Conservation (phyloP, 2,113 vertebrate genomes). For the Acanthisitta chloris region DNA sequence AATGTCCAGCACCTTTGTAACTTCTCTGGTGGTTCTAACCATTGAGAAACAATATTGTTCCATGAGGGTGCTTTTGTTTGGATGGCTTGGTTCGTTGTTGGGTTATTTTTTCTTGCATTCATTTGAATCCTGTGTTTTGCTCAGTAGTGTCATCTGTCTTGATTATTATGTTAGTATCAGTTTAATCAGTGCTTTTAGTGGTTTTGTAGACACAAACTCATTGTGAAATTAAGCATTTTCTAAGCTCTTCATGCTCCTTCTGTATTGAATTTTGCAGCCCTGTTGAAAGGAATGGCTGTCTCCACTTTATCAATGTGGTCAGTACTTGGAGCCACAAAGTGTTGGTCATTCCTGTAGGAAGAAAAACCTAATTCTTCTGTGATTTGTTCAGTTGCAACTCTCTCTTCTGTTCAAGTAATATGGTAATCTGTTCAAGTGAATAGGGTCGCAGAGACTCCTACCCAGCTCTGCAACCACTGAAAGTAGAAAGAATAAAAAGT, state of each 20-base stretch:
- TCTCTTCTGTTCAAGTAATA: no score
- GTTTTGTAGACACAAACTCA: not conserved
- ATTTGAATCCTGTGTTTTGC: not conserved
- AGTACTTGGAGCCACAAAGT: not conserved
- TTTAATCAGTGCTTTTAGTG: not conserved
- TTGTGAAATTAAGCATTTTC: not conserved
- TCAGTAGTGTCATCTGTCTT: not conserved
- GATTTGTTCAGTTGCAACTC: not conserved
- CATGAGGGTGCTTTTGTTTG: not conserved
- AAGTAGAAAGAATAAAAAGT: not conserved
- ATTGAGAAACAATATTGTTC: not conserved
- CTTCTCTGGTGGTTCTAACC: not conserved
- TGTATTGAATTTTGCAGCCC: not conserved
- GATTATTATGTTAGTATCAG: not conserved
- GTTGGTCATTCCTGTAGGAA: not conserved
- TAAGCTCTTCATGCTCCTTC: not conserved
- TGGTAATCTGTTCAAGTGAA: not conserved
- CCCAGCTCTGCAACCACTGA: not conserved
- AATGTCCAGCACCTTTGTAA: not conserved
- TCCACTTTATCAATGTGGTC: not conserved
- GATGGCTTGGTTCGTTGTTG: not conserved
- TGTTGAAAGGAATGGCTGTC: not conserved
- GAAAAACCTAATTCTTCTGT: not conserved
- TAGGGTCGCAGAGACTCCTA: not conserved
- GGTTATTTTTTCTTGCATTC: not conserved